phyloP scores from a whole-genome alignment of 2,888 invertebrate species.

The Boloria selene region DNA sequence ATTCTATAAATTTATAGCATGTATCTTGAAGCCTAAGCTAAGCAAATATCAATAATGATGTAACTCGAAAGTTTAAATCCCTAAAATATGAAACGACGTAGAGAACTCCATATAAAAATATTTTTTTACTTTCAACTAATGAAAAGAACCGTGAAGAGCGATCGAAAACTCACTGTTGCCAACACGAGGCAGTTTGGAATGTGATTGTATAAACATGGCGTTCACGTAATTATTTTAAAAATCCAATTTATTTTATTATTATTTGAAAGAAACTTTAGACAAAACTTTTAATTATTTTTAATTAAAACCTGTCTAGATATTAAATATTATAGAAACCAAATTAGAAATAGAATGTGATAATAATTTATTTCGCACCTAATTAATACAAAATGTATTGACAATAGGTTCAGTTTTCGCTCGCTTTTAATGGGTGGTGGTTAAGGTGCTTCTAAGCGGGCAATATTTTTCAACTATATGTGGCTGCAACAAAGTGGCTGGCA shows the following conservation, averaged over 20 bases:
- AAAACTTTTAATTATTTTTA: no score
- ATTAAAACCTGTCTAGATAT: no score
- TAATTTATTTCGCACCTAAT: no score
- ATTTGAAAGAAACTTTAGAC: no score
- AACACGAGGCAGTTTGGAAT: slow-evolving; percentile 15
- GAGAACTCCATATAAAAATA: slow-evolving; percentile 11
- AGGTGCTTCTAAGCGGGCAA: no score
- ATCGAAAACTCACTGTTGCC: slow-evolving; percentile 12
- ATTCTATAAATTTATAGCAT: no score
- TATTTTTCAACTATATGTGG: no score
- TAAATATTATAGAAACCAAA: no score
- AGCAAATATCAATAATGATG: neutral
- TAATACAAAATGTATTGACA: neutral
- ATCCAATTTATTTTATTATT: neutral
- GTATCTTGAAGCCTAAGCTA: neutral
- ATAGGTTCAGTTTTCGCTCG: slow-evolving; percentile 4
- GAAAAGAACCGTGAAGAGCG: slow-evolving; percentile 3
- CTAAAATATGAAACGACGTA: neutral
- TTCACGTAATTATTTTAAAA: neutral
- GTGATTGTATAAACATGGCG: neutral
- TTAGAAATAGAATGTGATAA: no score
- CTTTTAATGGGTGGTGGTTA: neutral
- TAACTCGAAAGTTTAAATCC: slow-evolving; percentile 1
- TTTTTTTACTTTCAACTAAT: neutral
- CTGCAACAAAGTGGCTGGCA: no score